Percentiles rank a stretch among this genome's conserved stretches.
Evolutionary conservation across 92 coral and sea anemone genomes (phyloP).

Genomic region (Diadumene lineata): DNA sequence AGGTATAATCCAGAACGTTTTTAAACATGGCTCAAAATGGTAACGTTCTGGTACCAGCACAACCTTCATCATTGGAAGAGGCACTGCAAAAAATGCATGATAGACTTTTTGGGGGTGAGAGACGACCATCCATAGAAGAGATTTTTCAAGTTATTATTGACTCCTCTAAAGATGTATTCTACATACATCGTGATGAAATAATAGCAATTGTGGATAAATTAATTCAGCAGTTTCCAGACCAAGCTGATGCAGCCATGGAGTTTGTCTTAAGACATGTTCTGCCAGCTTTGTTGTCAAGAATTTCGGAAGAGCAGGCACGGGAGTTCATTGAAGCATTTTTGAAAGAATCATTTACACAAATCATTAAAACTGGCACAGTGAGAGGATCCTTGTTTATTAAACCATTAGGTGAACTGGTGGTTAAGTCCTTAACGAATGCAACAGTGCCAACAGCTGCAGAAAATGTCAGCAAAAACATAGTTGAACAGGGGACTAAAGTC

Average conservation of each 20-base stretch:
- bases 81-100: neutral
- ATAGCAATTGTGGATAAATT: neutral
- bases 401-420: constrained; percentile 3
- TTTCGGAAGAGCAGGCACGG: neutral
- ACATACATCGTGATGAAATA: neutral
- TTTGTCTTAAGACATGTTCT: constrained; percentile 12
- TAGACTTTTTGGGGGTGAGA: constrained; percentile 3
- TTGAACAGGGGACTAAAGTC: neutral
- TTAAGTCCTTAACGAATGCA: neutral
- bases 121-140: constrained; percentile 8
- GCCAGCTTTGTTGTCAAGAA: constrained; percentile 9
- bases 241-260: constrained; percentile 23
- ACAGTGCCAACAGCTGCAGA: neutral
- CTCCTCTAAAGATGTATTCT: constrained; percentile 1
- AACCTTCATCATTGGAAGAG: neutral
- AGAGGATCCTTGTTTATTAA: constrained; percentile 16
- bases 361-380: constrained; percentile 11
- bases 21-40: neutral
- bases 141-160: neutral
- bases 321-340: neutral
- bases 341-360: neutral
- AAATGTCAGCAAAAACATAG: neutral
- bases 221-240: constrained; percentile 5
- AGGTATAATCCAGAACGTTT: too few species aligned
- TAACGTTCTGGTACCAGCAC: too few species aligned